A percentile compares a stretch with the other conserved stretches of the same genome.
Evolutionary conservation across 2,797 vertebrate species (phyloP).

Genomic region (Poecilia gillii): DNA sequence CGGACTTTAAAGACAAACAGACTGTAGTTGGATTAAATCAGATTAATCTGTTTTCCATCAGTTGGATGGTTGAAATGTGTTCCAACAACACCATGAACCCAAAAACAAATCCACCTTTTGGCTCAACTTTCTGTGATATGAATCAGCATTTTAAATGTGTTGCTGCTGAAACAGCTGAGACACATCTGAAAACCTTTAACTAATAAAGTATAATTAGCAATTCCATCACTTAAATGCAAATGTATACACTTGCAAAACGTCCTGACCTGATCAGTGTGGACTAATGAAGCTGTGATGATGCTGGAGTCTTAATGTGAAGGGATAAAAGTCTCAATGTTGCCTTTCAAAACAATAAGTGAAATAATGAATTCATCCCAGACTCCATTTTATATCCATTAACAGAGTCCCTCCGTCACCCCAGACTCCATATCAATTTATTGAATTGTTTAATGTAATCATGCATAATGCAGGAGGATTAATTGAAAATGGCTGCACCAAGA

Average conservation of each 20-base stretch:
- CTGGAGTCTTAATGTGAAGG: constrained; percentile 25
- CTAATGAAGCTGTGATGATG: neutral
- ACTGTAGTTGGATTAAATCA: too few species aligned
- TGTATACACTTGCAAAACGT: neutral
- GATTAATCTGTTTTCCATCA: too few species aligned
- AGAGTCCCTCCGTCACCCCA: constrained; percentile 71
- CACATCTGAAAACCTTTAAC: neutral
- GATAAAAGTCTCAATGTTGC: constrained; percentile 51
- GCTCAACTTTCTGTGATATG: neutral
- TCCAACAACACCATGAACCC: too few species aligned
- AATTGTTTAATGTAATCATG: constrained; percentile 85
- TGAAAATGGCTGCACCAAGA: constrained; percentile 78
- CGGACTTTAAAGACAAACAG: too few species aligned
- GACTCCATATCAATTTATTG: constrained; percentile 83
- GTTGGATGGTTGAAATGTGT: too few species aligned
- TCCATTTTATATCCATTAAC: constrained; percentile 83
- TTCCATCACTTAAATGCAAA: neutral
- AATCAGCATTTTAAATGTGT: constrained; percentile 2
- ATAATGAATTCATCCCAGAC: constrained; percentile 71
- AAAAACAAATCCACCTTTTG: neutral
- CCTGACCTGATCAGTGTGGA: constrained; percentile 9
- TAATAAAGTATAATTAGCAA: constrained; percentile 4
- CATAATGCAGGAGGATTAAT: constrained; percentile 84
- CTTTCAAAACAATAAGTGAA: constrained; percentile 58
- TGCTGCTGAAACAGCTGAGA: neutral